A percentile compares a stretch with the other conserved stretches of the same genome.
Conservation (phyloP, 2,888 invertebrate genomes). For the Drosophila fulvimacula region DNA sequence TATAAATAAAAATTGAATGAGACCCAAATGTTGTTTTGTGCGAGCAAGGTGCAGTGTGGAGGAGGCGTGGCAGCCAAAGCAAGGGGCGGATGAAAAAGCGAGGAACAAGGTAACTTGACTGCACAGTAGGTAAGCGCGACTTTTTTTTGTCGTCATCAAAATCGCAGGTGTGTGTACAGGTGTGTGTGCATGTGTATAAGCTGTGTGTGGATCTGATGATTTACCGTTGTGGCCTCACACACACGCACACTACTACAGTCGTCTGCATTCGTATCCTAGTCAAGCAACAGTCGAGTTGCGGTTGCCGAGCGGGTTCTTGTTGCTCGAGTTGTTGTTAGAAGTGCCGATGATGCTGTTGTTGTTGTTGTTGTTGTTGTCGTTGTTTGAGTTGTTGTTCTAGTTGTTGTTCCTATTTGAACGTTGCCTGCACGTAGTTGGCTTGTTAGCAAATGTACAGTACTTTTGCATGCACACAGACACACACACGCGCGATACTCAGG, state of each 20-base stretch:
- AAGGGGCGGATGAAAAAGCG: neutral
- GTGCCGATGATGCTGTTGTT: constrained; percentile 1
- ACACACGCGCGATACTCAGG: neutral
- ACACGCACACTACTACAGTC: constrained; percentile 13
- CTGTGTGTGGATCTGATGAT: constrained; percentile 51
- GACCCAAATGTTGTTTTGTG: neutral
- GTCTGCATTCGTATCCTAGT: constrained; percentile 39
- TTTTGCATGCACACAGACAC: constrained; percentile 47
- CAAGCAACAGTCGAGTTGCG: constrained; percentile 39
- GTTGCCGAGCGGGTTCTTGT: constrained; percentile 48
- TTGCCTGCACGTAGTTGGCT: constrained; percentile 74
- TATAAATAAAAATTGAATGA: constrained; percentile 27
- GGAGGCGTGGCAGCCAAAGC: constrained; percentile 6
- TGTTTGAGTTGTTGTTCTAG: constrained; percentile 21
- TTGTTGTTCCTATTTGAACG: constrained; percentile 69
- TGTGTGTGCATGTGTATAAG: constrained; percentile 14
- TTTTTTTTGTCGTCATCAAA: constrained; percentile 64
- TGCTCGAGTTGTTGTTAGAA: constrained; percentile 21
- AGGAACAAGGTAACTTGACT: neutral
- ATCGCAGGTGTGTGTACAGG: constrained; percentile 27
- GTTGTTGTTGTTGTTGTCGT: constrained; percentile 2
- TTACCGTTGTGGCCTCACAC: constrained; percentile 76
- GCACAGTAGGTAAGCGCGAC: constrained; percentile 26
- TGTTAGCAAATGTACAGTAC: constrained; percentile 76
- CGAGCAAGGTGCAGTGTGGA: neutral